A percentile compares a stretch with the other conserved stretches of the same genome.
Evolutionary conservation across 2,888 invertebrate genomes (phyloP).

Genomic region (Cepaea hortensis): DNA sequence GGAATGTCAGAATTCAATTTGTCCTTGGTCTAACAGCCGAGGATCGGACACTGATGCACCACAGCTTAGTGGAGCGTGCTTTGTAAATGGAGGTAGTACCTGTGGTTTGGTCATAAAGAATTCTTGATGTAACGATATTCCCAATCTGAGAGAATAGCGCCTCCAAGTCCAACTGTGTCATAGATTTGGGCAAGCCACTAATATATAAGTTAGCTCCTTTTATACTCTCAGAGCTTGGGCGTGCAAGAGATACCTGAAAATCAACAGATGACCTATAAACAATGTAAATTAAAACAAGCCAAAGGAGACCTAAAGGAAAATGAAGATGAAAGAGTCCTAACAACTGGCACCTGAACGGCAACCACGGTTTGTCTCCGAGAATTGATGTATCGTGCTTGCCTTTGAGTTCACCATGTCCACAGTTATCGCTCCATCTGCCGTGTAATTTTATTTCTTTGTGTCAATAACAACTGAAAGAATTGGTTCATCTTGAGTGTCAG

Average conservation of each 20-base stretch:
- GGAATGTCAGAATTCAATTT: conserved; percentile 43
- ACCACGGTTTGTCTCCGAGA: no score
- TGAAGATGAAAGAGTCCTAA: conserved; percentile 35
- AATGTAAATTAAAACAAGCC: conserved; percentile 65
- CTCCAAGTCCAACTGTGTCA: conserved; percentile 77
- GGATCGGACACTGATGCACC: conserved; percentile 48
- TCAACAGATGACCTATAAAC: conserved; percentile 60
- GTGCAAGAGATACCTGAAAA: conserved; percentile 77
- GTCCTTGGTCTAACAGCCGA: conserved; percentile 39
- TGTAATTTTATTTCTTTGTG: no score
- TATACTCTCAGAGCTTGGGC: conserved; percentile 77
- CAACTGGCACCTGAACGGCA: conserved; percentile 47
- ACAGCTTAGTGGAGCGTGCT: conserved; percentile 37
- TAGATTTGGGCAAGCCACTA: conserved; percentile 76
- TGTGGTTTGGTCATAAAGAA: conserved; percentile 77
- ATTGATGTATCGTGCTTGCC: no score
- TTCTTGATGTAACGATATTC: conserved; percentile 77
- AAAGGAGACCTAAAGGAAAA: conserved; percentile 47
- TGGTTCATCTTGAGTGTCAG: no score
- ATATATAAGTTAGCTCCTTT: conserved; percentile 78
- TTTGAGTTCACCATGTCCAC: no score
- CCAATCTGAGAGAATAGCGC: conserved; percentile 76
- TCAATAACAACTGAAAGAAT: no score
- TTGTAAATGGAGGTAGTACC: conserved; percentile 63
- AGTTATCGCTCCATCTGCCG: no score